Evolutionary conservation across 1,140 invertebrate genomes (phyloP).

Genomic region (Trachelipus rathkii): DNA sequence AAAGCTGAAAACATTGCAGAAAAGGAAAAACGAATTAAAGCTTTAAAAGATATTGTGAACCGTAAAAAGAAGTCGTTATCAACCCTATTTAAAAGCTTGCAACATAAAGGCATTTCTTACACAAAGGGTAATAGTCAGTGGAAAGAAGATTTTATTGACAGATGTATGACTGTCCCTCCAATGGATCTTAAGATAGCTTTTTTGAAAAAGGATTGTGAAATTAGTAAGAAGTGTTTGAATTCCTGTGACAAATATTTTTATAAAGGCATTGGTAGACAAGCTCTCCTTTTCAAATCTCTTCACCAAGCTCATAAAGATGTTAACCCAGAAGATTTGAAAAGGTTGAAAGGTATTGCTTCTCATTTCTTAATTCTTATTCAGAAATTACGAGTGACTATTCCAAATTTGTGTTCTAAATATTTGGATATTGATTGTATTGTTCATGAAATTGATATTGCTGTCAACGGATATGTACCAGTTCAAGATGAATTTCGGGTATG

Average conservation of each 20-base stretch:
- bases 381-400: slow-evolving; percentile 20
- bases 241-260: slow-evolving; percentile 72
- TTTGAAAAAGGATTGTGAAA: slow-evolving; percentile 47
- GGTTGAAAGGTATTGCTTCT: slow-evolving; percentile 73
- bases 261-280: slow-evolving; percentile 63
- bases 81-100: slow-evolving; percentile 36
- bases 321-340: slow-evolving; percentile 70
- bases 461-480: neutral
- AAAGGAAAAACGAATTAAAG: slow-evolving; percentile 30
- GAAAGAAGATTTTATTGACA: slow-evolving; percentile 35
- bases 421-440: neutral
- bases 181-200: slow-evolving; percentile 46
- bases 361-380: slow-evolving; percentile 56
- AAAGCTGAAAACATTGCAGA: slow-evolving; percentile 24
- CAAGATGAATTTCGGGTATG: neutral
- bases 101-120: slow-evolving; percentile 34
- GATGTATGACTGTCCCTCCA: slow-evolving; percentile 44
- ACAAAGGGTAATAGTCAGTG: slow-evolving; percentile 40
- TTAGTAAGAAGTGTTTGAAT: slow-evolving; percentile 61
- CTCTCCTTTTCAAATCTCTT: slow-evolving; percentile 62
- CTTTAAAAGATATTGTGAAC: slow-evolving; percentile 36
- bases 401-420: neutral
- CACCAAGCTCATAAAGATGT: slow-evolving; percentile 68
- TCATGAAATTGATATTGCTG: neutral
- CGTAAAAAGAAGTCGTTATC: slow-evolving; percentile 30